phyloP scores from a whole-genome alignment of 2,888 invertebrate species.

The Junonia oenone region DNA sequence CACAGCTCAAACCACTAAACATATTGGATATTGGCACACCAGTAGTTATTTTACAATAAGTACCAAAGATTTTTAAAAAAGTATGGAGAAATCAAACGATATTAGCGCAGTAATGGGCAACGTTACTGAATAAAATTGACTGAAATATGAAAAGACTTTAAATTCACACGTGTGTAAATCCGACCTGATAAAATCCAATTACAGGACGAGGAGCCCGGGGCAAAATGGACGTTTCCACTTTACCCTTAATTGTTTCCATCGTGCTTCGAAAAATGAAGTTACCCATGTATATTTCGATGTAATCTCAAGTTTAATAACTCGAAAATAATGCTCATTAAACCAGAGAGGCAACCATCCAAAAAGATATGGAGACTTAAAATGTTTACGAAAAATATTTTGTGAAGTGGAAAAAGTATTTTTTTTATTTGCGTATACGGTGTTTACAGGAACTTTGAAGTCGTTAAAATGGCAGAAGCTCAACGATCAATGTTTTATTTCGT shows the following conservation, averaged over 20 bases:
- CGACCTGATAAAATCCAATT: background rate
- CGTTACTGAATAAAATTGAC: background rate
- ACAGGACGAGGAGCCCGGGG: background rate
- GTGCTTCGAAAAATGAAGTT: background rate
- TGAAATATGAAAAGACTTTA: background rate
- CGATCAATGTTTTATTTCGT: too few species aligned
- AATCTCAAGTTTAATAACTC: background rate
- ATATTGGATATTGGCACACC: too few species aligned
- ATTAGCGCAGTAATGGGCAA: too few species aligned
- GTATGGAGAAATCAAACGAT: too few species aligned
- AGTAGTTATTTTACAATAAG: too few species aligned
- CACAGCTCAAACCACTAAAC: too few species aligned
- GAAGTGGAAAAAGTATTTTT: too few species aligned
- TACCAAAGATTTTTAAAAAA: too few species aligned
- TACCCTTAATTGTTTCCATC: background rate
- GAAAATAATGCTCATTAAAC: background rate
- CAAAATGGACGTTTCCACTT: background rate
- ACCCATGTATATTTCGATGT: background rate
- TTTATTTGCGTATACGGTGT: too few species aligned
- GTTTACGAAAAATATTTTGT: too few species aligned
- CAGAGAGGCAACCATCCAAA: background rate
- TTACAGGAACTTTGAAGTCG: too few species aligned
- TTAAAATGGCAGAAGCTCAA: too few species aligned
- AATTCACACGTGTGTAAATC: background rate
- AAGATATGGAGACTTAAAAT: background rate